Base-by-base conservation (phyloP, 2,113 vertebrate genomes). In the Odontophorus gujanensis region DNA sequence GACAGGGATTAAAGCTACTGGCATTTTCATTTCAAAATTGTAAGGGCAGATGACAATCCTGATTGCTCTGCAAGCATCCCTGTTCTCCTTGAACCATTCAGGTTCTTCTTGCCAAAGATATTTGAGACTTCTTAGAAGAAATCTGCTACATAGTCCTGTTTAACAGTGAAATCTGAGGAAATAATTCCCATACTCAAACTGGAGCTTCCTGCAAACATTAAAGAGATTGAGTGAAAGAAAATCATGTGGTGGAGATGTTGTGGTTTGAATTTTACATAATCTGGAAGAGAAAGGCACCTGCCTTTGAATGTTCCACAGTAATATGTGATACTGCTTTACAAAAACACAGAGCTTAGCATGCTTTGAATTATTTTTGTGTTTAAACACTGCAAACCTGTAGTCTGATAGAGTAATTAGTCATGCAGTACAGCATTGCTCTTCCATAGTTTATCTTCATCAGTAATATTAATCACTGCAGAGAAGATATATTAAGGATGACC, bases 381-480 rank as follows among this genome's bases (percentile, higher is more conserved):
- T 38, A 26, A 88, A 97, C 97, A 71, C 87, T 97, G 89, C 94
- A 97, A 96, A 97, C 76, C 93, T 61, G 87, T 97, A 95, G 96
- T 72, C 72, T 75, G 57, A 90, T 75, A 91, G 82, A 89, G 55
- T 96, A 97, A 97, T 97, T 97, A 96, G 93, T 97, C 94, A 97
- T 91, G 93, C 92, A 91, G 72, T 66, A 79, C 68, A 79, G 66
- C 72, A 61, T 78, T 91, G 85, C 80, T 97, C 80, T 97, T 97
- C 85, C 59, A 86, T 71, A 95, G 90, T 95, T 97, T 97, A 91
- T 97, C 98, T 98, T 95, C 93, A 95, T 96, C 92, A 90, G 80
- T 85, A 55, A 13, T 96, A 96, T 97, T 97, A 97, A 97, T 97
- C 94, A 89, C 81, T 94, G 93, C 74, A 91, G 50, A 96, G 85